Base-by-base conservation (phyloP, 2,888 invertebrate genomes). In the Aphodius granarius region DNA sequence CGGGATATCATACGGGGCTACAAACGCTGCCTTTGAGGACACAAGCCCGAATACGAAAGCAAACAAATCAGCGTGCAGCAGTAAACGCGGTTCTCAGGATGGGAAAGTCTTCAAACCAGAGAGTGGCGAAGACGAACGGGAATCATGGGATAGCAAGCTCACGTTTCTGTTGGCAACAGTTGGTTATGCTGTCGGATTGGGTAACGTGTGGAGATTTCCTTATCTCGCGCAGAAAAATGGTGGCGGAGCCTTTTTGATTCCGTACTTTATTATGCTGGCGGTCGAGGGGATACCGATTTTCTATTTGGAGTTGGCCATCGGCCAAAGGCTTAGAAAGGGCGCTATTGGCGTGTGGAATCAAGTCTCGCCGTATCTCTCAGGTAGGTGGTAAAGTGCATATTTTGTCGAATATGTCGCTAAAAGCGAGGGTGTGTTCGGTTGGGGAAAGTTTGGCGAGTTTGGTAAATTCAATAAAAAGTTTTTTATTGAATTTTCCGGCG, bases 341-440 rank as follows among this genome's bases (percentile, higher is more conserved):
- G 96, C 97, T 17, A 96, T 97, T 74, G 97, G 97, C 0, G 97
- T 97, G 0, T 98, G 98, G 97, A 96, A 95, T 86, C 95, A 96
- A 88, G 94, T 96, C 72, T 96, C 96, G 19, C 96, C 96, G 0
- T 96, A 93, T 85, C 88, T 96, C 81, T 95, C 94, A 63, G 87
- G 87, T 86, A 81, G 81, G 75, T 43, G 43, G 43, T 43, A 43
- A 43, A 43, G 43, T 43, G 43, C 43, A 43, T 43, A 23, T 23
- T 43, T 43, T 43, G 9, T 43, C 6, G 43, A 43, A 43, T 43
- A 43, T 43, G 43, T 43, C 43, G 43, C 43, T 43, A 43, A 43
- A 43, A 43, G 43, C n/a, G 43, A 43, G 43, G 13, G 13, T 0
- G 6, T 13, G 43, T 1, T 13, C 9, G 13, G 9, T 43, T 43